A percentile compares a stretch with the other conserved stretches of the same genome.
These are phyloP conservation scores for Eubasilissa splendida DNA, from an alignment of 2,888 invertebrate genomes.

Conservation along the genomic window DNA sequence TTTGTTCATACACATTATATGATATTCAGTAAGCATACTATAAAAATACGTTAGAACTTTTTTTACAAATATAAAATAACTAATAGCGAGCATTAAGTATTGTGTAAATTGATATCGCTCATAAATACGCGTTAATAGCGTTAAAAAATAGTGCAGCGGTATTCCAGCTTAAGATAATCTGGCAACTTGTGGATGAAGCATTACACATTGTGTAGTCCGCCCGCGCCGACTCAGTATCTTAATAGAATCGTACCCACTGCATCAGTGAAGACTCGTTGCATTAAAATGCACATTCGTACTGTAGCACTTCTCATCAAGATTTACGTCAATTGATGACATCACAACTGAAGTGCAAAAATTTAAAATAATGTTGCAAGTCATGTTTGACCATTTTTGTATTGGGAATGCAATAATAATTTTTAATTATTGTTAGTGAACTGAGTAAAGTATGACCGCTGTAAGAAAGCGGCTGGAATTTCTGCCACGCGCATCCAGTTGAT, in stretches of 20 bases:
- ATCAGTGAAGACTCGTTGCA: conserved; percentile 23
- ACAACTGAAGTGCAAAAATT: neutral
- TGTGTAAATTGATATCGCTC: too few species aligned
- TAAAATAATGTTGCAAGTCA: too few species aligned
- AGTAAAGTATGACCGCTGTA: too few species aligned
- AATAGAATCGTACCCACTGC: conserved; percentile 51
- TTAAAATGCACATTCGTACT: conserved; percentile 21
- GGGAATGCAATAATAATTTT: too few species aligned
- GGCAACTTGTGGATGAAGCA: conserved; percentile 26
- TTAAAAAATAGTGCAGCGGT: neutral
- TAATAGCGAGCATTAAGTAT: neutral
- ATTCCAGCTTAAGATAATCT: neutral
- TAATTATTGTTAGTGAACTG: too few species aligned
- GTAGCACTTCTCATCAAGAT: conserved; percentile 12
- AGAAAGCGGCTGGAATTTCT: too few species aligned
- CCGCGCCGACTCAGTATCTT: conserved; percentile 62
- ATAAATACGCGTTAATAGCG: too few species aligned
- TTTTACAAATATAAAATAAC: conserved; percentile 6
- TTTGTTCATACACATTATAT: neutral
- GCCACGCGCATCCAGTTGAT: too few species aligned
- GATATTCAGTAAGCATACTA: too few species aligned
- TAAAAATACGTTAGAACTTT: neutral
- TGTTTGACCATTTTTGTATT: too few species aligned
- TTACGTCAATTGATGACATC: conserved; percentile 6
- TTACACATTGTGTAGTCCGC: conserved; percentile 56